These are phyloP conservation scores for Botia kubotai DNA, from an alignment of 2,797 vertebrate genomes.

Conservation along the genomic window DNA sequence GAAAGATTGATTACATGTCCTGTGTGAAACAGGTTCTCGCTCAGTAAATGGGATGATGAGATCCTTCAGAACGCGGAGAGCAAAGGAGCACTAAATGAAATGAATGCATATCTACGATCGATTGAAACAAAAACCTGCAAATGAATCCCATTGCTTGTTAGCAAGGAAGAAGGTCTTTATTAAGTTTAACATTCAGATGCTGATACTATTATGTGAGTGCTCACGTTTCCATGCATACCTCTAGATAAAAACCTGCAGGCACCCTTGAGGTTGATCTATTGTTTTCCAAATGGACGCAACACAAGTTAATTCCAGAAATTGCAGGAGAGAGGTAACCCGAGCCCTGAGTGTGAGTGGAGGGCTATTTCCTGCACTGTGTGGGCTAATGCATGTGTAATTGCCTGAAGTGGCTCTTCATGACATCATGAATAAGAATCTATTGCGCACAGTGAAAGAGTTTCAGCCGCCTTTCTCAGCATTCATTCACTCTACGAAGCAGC, in stretches of 20 bases:
- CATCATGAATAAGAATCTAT: slow-evolving; percentile 46
- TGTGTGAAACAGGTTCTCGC: not conserved
- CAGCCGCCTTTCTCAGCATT: slow-evolving; percentile 28
- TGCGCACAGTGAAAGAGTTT: slow-evolving; percentile 42
- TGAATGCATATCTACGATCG: not conserved
- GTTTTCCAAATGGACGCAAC: slow-evolving; percentile 34
- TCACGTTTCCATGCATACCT: not conserved
- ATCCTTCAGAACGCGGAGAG: not conserved
- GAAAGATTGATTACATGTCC: not conserved
- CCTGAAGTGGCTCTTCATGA: slow-evolving; percentile 56
- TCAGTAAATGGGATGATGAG: not conserved
- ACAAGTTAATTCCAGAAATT: slow-evolving; percentile 17
- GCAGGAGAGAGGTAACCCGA: not conserved
- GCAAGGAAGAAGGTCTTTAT: not conserved
- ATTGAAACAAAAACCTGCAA: not conserved
- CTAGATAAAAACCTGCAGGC: not conserved
- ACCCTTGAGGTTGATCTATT: slow-evolving; percentile 18
- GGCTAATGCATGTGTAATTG: slow-evolving; percentile 58
- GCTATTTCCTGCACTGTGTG: slow-evolving; percentile 45
- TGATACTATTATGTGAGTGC: not conserved
- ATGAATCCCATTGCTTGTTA: not conserved
- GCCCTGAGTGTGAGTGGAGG: slow-evolving; percentile 15
- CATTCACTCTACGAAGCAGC: slow-evolving; percentile 16
- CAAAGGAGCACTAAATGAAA: not conserved
- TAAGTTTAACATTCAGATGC: not conserved